Percentiles rank a stretch among this genome's conserved stretches.
Evolutionary conservation across 2,888 invertebrate species (phyloP).

Genomic region (Acronicta psi): DNA sequence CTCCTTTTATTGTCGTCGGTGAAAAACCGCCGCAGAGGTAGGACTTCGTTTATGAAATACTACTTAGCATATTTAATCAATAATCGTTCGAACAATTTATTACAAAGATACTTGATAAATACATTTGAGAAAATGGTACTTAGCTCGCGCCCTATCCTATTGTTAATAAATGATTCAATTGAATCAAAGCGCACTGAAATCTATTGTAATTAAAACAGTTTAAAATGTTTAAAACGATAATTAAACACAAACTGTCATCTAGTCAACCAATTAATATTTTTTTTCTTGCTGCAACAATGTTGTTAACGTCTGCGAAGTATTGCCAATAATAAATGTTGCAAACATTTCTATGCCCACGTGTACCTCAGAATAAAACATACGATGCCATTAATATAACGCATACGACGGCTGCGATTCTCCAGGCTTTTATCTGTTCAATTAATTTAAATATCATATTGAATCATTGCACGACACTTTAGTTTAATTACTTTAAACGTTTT

Average conservation of each 20-base stretch:
- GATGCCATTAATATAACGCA: conserved; percentile 53
- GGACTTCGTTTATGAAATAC: no score
- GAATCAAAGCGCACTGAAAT: conserved; percentile 11
- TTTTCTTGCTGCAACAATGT: neutral
- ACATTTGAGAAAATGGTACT: neutral
- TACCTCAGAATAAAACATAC: conserved; percentile 42
- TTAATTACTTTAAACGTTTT: conserved; percentile 53
- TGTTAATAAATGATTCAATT: neutral
- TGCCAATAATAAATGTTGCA: conserved; percentile 4
- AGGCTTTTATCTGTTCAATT: conserved; percentile 61
- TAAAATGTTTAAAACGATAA: neutral
- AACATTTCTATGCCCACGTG: conserved; percentile 21
- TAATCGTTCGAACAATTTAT: neutral
- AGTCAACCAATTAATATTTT: conserved; percentile 5
- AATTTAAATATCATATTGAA: conserved; percentile 62
- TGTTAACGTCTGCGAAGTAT: neutral
- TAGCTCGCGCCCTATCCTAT: neutral
- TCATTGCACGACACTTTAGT: conserved; percentile 48
- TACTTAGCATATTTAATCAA: neutral
- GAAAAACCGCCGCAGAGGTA: no score
- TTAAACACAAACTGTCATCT: conserved; percentile 12
- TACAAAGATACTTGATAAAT: neutral
- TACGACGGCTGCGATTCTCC: conserved; percentile 40
- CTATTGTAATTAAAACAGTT: neutral
- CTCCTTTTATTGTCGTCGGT: no score